phyloP scores from a whole-genome alignment of 2,113 vertebrate genomes.

The Lampris megalopsis region DNA sequence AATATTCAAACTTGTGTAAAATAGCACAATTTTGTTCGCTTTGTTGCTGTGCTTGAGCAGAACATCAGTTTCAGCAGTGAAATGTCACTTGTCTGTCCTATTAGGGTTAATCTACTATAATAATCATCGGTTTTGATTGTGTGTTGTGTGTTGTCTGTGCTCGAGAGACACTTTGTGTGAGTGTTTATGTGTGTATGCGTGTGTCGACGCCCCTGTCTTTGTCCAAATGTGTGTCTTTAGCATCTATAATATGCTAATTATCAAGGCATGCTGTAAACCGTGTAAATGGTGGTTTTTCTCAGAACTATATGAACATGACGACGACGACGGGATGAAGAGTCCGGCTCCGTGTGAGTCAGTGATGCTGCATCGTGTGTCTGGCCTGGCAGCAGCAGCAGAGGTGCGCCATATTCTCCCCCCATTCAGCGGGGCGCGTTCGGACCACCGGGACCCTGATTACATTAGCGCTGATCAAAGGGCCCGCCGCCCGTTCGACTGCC shows the following conservation, averaged over 20 bases:
- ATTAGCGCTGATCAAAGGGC: slow-evolving; percentile 73
- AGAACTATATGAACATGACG: too few species aligned
- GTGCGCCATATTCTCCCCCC: slow-evolving; percentile 32
- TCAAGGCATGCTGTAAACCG: too few species aligned
- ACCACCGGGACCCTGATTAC: slow-evolving; percentile 54
- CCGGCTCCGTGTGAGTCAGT: too few species aligned
- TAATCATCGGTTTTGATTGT: slow-evolving; percentile 47
- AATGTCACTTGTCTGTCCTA: too few species aligned
- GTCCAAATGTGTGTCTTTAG: slow-evolving; percentile 7
- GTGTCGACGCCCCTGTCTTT: slow-evolving; percentile 7
- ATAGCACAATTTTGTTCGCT: too few species aligned
- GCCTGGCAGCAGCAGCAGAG: too few species aligned
- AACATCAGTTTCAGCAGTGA: too few species aligned
- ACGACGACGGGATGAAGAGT: too few species aligned
- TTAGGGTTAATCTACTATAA: slow-evolving; percentile 53
- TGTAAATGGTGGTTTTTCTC: too few species aligned
- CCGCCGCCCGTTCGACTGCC: slow-evolving; percentile 54
- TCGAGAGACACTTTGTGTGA: neutral
- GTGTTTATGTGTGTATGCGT: slow-evolving; percentile 24
- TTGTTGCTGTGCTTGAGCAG: too few species aligned
- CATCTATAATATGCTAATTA: neutral
- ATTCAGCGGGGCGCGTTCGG: slow-evolving; percentile 47
- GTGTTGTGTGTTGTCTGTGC: slow-evolving; percentile 21
- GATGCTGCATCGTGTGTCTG: too few species aligned
- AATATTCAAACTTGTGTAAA: too few species aligned